These are phyloP conservation scores for Cheirogaleus major DNA, from an alignment of 2,797 vertebrate genomes.

Conservation along the genomic window DNA sequence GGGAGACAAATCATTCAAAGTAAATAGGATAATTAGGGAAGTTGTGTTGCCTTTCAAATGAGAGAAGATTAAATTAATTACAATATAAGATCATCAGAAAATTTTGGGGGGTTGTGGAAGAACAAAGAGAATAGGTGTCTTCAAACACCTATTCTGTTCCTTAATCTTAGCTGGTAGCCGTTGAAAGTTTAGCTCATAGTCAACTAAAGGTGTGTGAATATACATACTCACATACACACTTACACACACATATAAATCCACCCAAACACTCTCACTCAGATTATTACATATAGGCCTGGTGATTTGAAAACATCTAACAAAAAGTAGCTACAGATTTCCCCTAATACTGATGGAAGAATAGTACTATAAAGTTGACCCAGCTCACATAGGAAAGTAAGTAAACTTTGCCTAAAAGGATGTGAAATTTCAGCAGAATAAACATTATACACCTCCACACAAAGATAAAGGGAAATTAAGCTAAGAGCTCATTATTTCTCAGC, in stretches of 20 bases:
- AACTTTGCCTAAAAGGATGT: constrained; percentile 30
- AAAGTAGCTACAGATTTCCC: background rate
- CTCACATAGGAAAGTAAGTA: background rate
- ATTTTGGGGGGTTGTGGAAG: background rate
- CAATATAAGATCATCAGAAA: background rate
- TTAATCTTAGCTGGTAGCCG: background rate
- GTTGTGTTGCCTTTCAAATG: background rate
- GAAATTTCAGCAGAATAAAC: constrained; percentile 50
- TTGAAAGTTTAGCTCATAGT: background rate
- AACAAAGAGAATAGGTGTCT: background rate
- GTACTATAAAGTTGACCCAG: background rate
- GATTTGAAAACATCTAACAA: background rate
- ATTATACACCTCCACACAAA: constrained; percentile 14
- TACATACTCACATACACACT: background rate
- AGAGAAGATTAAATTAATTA: constrained; percentile 17
- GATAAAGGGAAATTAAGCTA: constrained; percentile 54
- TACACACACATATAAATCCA: background rate
- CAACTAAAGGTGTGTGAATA: background rate
- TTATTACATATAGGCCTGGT: background rate
- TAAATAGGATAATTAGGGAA: background rate
- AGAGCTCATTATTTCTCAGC: constrained; percentile 62
- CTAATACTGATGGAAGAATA: background rate
- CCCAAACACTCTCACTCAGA: background rate
- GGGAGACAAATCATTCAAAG: background rate
- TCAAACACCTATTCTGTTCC: background rate